Evolutionary conservation across 2,113 vertebrate genomes (phyloP), one percentile per base, ranked within the genome.

Genomic region (Panthera uncia): DNA sequence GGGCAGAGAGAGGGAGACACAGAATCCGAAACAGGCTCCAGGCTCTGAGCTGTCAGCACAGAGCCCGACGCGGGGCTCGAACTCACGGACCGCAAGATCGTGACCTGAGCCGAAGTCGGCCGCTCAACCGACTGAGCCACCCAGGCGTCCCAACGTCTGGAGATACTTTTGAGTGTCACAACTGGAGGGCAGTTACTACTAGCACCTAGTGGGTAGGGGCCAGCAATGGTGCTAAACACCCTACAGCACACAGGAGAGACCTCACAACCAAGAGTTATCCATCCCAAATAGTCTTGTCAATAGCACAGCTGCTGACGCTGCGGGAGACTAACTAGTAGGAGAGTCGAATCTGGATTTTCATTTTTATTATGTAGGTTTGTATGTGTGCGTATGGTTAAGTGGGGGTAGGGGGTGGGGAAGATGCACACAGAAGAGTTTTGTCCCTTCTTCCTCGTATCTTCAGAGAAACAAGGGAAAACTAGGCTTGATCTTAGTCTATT

Each of bases 231-330:
- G 13, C 78, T n/a, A 16, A 19, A 9, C 38, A 19, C 33, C 4
- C 27, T 19, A 0, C 1, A 4, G 52, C 2, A 3, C 16, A 1
- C 10, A 15, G 38, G 31, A 45, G 45, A 73, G 36, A 48, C 36
- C 80, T 41, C 45, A 25, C 33, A 9, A 12, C 27, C 19, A 33
- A 52, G 31, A 57, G 12, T 33, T 15, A 27, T 14, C 90, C 31
- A 36, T 31, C 4, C 1, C 66, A 31, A 57, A 5, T 21, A 31
- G 41, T 48, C 7, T 76, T 76, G 14, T 76, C 41, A 31, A 27
- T 18, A 18, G 74, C 74, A 16, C 25, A 15, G n/a, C 41, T 14
- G 25, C 29, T 18, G 48, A 27, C 3, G 0, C 21, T 6, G 0
- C 7, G 18, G 33, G 8, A 61, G 36, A 33, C 31, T 3, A 45